A percentile compares a stretch with the other conserved stretches of the same genome.
phyloP scores from a whole-genome alignment of 2,888 invertebrate genomes.

The Drosophila heteroneura region DNA sequence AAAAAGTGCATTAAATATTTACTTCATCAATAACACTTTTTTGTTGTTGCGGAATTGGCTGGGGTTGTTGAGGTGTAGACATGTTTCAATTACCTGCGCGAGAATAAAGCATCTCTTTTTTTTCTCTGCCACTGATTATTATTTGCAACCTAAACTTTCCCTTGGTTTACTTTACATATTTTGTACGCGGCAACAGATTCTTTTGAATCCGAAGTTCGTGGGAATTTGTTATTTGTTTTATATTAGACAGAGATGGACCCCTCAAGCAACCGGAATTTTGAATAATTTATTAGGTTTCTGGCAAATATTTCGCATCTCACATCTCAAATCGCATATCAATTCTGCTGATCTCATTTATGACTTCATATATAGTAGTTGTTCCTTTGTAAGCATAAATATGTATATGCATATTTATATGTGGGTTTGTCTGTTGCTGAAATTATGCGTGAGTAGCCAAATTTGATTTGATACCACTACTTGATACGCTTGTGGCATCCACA shows the following conservation, averaged over 20 bases:
- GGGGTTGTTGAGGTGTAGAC: background rate
- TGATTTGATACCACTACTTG: constrained; percentile 34
- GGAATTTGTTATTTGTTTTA: background rate
- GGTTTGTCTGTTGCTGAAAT: constrained; percentile 42
- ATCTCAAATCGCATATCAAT: constrained; percentile 28
- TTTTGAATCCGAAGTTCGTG: constrained; percentile 9
- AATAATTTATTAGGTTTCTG: constrained; percentile 59
- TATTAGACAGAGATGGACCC: constrained; percentile 4
- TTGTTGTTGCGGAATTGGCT: constrained; percentile 2
- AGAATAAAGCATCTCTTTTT: background rate
- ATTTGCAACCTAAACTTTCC: constrained; percentile 14
- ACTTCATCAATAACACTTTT: constrained; percentile 70
- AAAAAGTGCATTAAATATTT: constrained; percentile 60
- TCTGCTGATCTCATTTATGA: constrained; percentile 35
- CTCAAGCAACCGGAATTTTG: constrained; percentile 43
- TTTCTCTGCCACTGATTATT: background rate
- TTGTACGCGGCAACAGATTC: constrained; percentile 21
- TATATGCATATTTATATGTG: constrained; percentile 7
- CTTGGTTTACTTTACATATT: constrained; percentile 35
- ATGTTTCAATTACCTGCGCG: constrained; percentile 46
- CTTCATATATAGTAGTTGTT: constrained; percentile 1
- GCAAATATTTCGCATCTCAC: constrained; percentile 46
- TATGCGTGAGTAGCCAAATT: constrained; percentile 45
- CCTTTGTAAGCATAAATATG: background rate
- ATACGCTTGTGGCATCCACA: constrained; percentile 23